Evolutionary conservation across 2,888 invertebrate genomes (phyloP).

Genomic region (Zootermopsis nevadensis): DNA sequence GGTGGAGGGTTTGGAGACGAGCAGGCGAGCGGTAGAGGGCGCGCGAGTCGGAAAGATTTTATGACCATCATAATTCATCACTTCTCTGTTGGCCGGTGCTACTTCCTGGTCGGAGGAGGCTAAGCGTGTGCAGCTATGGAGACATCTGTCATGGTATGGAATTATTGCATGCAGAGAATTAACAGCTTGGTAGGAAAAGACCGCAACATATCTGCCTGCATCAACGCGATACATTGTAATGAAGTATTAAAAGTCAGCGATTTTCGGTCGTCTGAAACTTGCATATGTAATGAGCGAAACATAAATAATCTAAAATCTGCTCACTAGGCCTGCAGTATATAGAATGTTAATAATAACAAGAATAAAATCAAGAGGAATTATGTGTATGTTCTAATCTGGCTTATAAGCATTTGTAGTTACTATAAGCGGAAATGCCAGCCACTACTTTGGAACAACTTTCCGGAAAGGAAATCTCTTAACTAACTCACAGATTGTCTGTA

Average conservation of each 20-base stretch:
- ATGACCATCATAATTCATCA: slow-evolving; percentile 48
- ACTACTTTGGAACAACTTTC: too few species aligned
- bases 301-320: too few species aligned
- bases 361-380: too few species aligned
- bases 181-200: slow-evolving; percentile 39
- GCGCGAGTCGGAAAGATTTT: slow-evolving; percentile 47
- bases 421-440: too few species aligned
- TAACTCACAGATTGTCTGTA: too few species aligned
- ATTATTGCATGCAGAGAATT: slow-evolving; percentile 43
- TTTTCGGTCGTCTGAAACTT: not conserved
- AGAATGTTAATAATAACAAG: too few species aligned
- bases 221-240: not conserved
- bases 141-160: slow-evolving; percentile 45
- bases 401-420: too few species aligned
- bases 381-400: too few species aligned
- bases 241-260: not conserved
- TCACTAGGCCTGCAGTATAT: too few species aligned
- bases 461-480: too few species aligned
- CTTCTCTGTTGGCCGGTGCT: slow-evolving; percentile 41
- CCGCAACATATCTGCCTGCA: slow-evolving; percentile 5
- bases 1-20: not conserved
- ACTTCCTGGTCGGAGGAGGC: slow-evolving; percentile 42
- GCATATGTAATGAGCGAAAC: not conserved
- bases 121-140: slow-evolving; percentile 32
- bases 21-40: slow-evolving; percentile 34